Base-by-base conservation (phyloP, 2,797 vertebrate genomes). In the Hypotaenidia okinawae region DNA sequence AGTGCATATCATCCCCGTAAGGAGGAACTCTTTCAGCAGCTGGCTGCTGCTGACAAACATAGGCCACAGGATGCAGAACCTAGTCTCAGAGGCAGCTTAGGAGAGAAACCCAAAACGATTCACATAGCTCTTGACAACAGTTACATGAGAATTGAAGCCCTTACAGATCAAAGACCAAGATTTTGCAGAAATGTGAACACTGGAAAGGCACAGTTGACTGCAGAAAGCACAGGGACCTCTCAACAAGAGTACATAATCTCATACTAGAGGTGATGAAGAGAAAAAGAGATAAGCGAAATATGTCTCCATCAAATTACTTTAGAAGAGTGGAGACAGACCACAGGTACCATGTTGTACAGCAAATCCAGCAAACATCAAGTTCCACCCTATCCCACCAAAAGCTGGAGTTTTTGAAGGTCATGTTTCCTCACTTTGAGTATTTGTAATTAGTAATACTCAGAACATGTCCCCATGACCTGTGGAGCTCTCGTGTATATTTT, bases 61-160 rank as follows among this genome's bases (percentile, higher is more conserved):
- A 39, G 43, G 39, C 45, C 30, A 67, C 13, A 57, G 63, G 54
- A 63, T 5, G 18, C 32, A 63, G 33, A 90, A 82, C 43, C 78
- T 27, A 76, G 68, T 37, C 35, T 75, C 67, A 64, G 67, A 81
- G 32, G 32, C 54, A 90, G 19, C 24, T 77, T 69, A 59, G 67
- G n/a, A 84, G 27, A 68, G 55, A 91, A 91, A 85, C 47, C 11
- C 24, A 85, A 64, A 89, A 51, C 35, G 58, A 45, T 73, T 91
- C 41, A 69, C 28, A 54, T 8, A 84, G 59, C 23, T 76, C 59
- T 39, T 82, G 18, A 39, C 5, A 2, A 63, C 14, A 83, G 57
- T 41, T 59, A 33, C 15, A 24, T 39, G 22, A 47, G 39, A 87
- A 91, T 55, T 25, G 0, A 69, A 41, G 33, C 27, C 27, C 49